Percentiles rank a stretch among this genome's conserved stretches.
Evolutionary conservation across 2,797 vertebrate species (phyloP).

Genomic region (Urocyon cinereoargenteus): DNA sequence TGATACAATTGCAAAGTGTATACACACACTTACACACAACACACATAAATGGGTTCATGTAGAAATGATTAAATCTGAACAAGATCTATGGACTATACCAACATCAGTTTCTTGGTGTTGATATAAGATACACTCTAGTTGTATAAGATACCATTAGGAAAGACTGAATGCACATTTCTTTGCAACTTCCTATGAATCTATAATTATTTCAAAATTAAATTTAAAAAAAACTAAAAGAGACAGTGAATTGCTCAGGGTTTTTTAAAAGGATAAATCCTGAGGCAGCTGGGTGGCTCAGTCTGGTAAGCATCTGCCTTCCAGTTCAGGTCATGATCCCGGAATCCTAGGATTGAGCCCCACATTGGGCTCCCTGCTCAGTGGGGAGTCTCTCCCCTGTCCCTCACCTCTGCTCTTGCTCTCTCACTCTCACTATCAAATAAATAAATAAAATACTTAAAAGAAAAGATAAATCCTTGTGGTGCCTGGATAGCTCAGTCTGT

Average conservation of each 20-base stretch:
- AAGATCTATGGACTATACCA: neutral
- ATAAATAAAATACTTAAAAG: too few relatives aligned
- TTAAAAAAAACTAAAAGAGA: neutral
- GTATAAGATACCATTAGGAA: neutral
- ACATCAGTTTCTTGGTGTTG: neutral
- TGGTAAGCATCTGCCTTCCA: neutral
- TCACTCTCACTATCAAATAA: too few relatives aligned
- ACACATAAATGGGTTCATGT: neutral
- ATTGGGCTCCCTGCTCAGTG: too few relatives aligned
- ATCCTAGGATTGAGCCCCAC: too few relatives aligned
- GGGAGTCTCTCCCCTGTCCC: too few relatives aligned
- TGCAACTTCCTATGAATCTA: neutral
- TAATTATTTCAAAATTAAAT: neutral
- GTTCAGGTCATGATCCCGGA: too few relatives aligned
- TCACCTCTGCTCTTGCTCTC: too few relatives aligned
- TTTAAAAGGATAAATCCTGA: neutral
- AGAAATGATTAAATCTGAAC: neutral
- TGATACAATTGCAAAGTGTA: neutral
- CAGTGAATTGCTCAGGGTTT: neutral
- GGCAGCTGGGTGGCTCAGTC: neutral
- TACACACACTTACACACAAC: neutral
- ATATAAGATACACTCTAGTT: neutral
- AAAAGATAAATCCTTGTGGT: neutral
- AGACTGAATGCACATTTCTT: neutral
- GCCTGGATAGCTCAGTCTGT: neutral